Conservation (phyloP, 2,113 vertebrate species). For the Lethenteron camtschaticum region DNA sequence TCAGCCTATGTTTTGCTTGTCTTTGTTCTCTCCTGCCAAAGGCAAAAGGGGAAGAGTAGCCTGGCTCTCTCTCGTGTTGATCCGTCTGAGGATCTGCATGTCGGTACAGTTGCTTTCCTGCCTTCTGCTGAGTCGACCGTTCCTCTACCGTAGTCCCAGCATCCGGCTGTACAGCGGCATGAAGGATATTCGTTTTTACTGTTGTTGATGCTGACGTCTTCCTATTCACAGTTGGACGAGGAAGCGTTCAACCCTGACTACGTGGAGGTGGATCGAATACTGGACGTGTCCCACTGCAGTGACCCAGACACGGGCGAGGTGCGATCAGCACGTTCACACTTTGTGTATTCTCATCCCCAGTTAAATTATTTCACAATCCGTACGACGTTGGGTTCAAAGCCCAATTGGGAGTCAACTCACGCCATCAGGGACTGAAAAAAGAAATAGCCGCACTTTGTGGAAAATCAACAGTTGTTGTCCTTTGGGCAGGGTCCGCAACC, state of each 20-base stretch:
- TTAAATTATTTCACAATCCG: no score
- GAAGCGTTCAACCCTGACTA: conserved; percentile 96
- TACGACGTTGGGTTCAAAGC: no score
- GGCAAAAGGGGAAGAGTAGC: no score
- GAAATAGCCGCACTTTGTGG: no score
- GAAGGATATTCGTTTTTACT: conserved; percentile 6
- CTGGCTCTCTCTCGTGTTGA: no score
- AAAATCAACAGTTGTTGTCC: no score
- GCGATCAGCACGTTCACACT: conserved; percentile 13
- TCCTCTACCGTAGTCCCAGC: conserved; percentile 2
- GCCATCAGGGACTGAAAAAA: no score
- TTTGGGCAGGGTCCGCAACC: no score
- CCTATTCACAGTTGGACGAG: conserved; percentile 64
- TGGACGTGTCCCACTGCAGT: conserved; percentile 91
- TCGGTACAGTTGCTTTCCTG: not conserved
- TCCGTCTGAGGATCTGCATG: not conserved
- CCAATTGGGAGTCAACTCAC: no score
- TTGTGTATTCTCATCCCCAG: no score
- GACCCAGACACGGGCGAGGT: conserved; percentile 95
- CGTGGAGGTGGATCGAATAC: conserved; percentile 78
- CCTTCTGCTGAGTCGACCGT: not conserved
- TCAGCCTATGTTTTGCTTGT: no score
- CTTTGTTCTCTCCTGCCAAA: no score
- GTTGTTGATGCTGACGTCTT: conserved; percentile 9
- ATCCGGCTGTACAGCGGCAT: not conserved